Conservation (phyloP, 2,888 invertebrate genomes). For the Alviniconcha strummeri region DNA sequence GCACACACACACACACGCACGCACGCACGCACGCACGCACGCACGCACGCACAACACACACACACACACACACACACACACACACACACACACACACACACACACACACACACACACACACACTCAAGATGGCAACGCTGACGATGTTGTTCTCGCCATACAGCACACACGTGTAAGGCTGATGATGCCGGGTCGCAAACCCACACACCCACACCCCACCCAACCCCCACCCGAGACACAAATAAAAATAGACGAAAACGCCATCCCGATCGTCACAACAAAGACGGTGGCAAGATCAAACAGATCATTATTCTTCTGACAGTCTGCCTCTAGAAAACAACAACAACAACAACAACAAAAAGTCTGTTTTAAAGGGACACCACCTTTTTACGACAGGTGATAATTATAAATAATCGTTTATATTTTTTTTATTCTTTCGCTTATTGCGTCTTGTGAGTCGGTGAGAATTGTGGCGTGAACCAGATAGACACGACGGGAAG, state of each 20-base stretch:
- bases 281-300: no score
- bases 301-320: no score
- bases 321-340: background rate
- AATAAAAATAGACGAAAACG: no score
- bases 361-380: no score
- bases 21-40: background rate
- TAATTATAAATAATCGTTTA: no score
- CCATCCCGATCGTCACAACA: no score
- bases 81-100: slow-evolving; percentile 15
- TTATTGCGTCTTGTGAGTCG: no score
- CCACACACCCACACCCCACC: background rate
- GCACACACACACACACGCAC: background rate
- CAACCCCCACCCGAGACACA: background rate
- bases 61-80: slow-evolving; percentile 9
- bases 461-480: no score
- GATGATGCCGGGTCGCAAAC: background rate
- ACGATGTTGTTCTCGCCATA: background rate
- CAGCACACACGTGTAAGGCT: background rate
- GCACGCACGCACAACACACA: background rate
- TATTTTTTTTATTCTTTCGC: no score
- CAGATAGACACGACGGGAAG: no score
- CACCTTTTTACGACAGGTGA: no score
- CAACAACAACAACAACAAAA: background rate
- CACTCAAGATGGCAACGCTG: background rate
- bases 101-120: slow-evolving; percentile 12